Evolutionary conservation across 2,113 vertebrate species (phyloP).

Genomic region (Drymodes brunneopygia): DNA sequence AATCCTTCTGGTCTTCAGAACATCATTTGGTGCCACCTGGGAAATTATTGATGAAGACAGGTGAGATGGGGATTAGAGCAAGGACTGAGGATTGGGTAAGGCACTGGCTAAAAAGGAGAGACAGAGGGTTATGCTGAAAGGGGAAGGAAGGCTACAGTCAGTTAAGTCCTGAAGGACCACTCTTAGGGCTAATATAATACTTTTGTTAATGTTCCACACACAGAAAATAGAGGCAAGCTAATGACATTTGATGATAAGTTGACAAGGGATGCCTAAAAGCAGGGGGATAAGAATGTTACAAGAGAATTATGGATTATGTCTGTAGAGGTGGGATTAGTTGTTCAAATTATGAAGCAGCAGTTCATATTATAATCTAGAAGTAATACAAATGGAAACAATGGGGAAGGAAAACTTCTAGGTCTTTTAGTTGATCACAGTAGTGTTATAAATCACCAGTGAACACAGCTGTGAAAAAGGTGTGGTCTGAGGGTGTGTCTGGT

Average conservation of each 20-base stretch:
- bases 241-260: neutral
- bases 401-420: neutral
- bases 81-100: neutral
- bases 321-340: neutral
- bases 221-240: neutral
- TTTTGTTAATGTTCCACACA: neutral
- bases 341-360: neutral
- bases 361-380: neutral
- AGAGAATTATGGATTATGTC: neutral
- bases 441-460: neutral
- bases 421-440: neutral
- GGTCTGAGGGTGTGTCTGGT: neutral
- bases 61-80: neutral
- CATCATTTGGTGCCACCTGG: neutral
- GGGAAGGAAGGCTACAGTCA: neutral
- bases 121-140: neutral
- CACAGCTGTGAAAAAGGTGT: neutral
- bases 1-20: neutral
- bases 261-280: neutral
- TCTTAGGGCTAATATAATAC: neutral
- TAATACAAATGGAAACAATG: neutral
- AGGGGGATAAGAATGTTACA: neutral
- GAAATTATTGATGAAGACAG: conserved; percentile 1
- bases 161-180: neutral
- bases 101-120: neutral